Conservation (phyloP, 1,140 invertebrate genomes). For the Limonius californicus region DNA sequence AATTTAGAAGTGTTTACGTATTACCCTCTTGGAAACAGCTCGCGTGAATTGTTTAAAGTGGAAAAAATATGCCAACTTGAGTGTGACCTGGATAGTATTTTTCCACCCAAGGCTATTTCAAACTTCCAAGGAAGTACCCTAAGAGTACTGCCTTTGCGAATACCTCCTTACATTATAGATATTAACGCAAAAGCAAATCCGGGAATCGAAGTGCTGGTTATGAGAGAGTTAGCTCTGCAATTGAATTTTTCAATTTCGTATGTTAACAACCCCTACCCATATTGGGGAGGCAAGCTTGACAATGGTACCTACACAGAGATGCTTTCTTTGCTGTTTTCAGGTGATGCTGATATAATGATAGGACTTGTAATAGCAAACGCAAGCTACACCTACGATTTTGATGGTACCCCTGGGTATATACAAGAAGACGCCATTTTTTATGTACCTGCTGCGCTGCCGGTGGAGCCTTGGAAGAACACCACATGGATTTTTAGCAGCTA, state of each 20-base stretch:
- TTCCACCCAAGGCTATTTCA: no score
- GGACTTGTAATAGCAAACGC: not conserved
- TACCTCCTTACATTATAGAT: not conserved
- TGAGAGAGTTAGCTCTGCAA: not conserved
- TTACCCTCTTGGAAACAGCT: no score
- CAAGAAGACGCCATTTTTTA: slow-evolving; percentile 12
- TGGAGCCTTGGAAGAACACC: slow-evolving; percentile 18
- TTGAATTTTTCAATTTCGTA: not conserved
- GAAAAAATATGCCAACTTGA: no score
- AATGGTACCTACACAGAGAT: not conserved
- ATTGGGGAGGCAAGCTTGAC: not conserved
- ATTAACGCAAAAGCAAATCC: not conserved
- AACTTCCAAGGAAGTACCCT: no score
- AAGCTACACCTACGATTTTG: slow-evolving; percentile 10
- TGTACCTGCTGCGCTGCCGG: slow-evolving; percentile 1
- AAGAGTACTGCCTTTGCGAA: not conserved
- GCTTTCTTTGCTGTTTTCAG: not conserved
- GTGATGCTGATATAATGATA: not conserved
- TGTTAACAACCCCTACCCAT: not conserved
- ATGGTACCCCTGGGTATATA: not conserved
- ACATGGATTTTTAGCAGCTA: slow-evolving; percentile 6
- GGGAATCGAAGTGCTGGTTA: not conserved
- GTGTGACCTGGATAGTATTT: no score
- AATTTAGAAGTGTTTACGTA: no score
- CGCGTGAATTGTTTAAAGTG: no score